phyloP scores from a whole-genome alignment of 2,113 vertebrate species.

The Talpa occidentalis region DNA sequence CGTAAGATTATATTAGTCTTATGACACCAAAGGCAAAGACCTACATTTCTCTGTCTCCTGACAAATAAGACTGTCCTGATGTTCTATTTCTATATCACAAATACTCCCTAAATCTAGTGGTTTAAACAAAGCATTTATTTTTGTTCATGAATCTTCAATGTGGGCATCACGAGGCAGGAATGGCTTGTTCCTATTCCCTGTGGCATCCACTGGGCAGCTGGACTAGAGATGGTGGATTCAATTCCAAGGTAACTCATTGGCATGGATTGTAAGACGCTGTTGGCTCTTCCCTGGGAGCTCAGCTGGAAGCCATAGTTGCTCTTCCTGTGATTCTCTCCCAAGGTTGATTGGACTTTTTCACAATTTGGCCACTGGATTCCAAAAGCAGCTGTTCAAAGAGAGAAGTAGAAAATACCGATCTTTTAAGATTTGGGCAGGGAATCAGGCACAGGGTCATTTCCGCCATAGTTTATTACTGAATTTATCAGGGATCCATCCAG shows the following conservation, averaged over 20 bases:
- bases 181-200: neutral
- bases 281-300: rapidly evolving
- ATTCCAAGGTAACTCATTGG: too few species aligned
- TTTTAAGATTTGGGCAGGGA: neutral
- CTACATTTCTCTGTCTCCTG: neutral
- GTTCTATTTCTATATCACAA: neutral
- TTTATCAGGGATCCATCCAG: neutral
- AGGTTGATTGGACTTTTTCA: neutral
- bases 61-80: neutral
- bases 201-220: neutral
- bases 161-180: neutral
- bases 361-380: neutral
- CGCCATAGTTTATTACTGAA: neutral
- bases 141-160: neutral
- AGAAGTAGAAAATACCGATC: rapidly evolving
- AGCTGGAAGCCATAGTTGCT: neutral
- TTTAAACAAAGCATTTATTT: neutral
- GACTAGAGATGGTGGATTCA: too few species aligned
- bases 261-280: neutral
- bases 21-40: neutral
- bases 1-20: rapidly evolving
- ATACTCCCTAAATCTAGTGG: neutral
- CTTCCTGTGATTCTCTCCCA: neutral
- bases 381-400: neutral
- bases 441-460: neutral